Conservation (phyloP, 1,140 invertebrate genomes). For the Drosophila parabipectinata region DNA sequence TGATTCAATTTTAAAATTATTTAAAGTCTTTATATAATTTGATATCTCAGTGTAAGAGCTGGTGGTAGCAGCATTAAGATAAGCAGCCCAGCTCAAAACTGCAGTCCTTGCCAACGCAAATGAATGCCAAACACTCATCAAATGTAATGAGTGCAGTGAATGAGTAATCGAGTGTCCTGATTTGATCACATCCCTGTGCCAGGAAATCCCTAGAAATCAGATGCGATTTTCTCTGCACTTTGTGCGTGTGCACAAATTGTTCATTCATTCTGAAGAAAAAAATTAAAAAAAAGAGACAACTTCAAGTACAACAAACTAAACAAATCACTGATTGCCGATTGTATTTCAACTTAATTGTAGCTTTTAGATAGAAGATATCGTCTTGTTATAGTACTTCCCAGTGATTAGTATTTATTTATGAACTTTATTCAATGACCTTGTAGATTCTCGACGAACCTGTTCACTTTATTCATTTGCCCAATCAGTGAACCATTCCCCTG, state of each 20-base stretch:
- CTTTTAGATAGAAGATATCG: background rate
- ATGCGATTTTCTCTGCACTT: background rate
- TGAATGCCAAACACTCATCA: constrained; percentile 44
- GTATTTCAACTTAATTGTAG: background rate
- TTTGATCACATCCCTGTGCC: constrained; percentile 13
- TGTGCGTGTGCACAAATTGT: background rate
- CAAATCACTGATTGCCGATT: constrained; percentile 14
- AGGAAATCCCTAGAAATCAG: constrained; percentile 4
- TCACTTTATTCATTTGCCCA: constrained; percentile 22
- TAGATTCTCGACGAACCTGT: background rate
- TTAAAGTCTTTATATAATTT: background rate
- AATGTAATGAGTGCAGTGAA: constrained; percentile 44
- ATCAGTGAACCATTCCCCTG: constrained; percentile 17
- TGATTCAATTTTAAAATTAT: no score
- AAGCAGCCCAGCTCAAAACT: constrained; percentile 36
- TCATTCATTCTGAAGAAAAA: background rate
- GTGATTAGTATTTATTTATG: no score
- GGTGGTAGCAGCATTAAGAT: constrained; percentile 26
- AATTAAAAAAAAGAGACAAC: background rate
- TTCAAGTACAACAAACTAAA: background rate
- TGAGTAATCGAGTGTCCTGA: constrained; percentile 52
- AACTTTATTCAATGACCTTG: background rate
- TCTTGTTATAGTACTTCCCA: background rate
- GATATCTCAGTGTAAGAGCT: background rate
- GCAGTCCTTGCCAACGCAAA: constrained; percentile 9